A percentile compares a stretch with the other conserved stretches of the same genome.
Evolutionary conservation across 1,140 invertebrate species (phyloP).

Genomic region (Rhynchophorus ferrugineus): DNA sequence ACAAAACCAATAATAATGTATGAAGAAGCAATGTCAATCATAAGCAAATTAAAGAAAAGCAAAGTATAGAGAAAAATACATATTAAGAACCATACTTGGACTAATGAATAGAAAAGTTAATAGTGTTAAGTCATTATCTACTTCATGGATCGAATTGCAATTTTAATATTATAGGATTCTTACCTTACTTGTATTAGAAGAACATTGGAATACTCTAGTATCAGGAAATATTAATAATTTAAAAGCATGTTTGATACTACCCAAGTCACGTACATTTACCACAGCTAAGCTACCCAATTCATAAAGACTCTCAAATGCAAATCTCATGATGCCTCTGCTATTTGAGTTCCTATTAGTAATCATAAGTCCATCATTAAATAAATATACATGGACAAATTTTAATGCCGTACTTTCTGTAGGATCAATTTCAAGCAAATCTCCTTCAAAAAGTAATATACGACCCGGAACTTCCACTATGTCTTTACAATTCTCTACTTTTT

Average conservation of each 20-base stretch:
- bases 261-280: slow-evolving; percentile 90
- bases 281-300: slow-evolving; percentile 87
- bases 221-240: slow-evolving; percentile 92
- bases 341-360: slow-evolving; percentile 61
- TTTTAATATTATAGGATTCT: no score
- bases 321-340: slow-evolving; percentile 71
- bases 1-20: no score
- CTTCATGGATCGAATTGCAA: no score
- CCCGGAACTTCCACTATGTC: slow-evolving; percentile 67
- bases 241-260: slow-evolving; percentile 84
- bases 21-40: no score
- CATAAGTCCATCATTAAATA: slow-evolving; percentile 75
- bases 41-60: no score
- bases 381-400: slow-evolving; percentile 84
- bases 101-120: no score
- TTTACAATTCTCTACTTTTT: slow-evolving; percentile 85
- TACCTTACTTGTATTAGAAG: slow-evolving; percentile 72
- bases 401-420: slow-evolving; percentile 76
- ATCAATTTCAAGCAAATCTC: slow-evolving; percentile 85
- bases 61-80: no score
- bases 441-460: slow-evolving; percentile 76
- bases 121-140: no score
- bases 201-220: slow-evolving; percentile 86
- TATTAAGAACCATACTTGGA: no score
- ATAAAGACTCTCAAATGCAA: slow-evolving; percentile 85